These are phyloP conservation scores for Camelus bactrianus DNA, from an alignment of 2,113 vertebrate genomes.

Conservation along the genomic window DNA sequence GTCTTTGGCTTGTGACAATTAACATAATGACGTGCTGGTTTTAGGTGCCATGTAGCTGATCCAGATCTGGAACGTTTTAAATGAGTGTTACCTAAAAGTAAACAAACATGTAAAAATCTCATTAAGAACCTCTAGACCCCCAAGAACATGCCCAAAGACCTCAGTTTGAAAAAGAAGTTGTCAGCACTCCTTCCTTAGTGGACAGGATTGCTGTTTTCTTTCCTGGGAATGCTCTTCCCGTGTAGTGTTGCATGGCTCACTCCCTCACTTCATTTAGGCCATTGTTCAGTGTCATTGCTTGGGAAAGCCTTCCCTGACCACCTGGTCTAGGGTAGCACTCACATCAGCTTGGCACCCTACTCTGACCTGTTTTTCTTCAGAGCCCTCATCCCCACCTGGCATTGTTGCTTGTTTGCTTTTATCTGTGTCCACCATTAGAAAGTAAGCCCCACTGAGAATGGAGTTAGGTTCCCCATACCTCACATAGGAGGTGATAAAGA, in stretches of 20 bases:
- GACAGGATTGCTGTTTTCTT: background rate
- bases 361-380: background rate
- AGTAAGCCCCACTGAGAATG: background rate
- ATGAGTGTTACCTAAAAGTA: background rate
- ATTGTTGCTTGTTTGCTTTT: background rate
- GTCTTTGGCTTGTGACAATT: slow-evolving; percentile 38
- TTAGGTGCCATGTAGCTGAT: background rate
- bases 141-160: background rate
- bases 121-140: background rate
- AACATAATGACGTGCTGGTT: background rate
- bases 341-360: background rate
- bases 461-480: background rate
- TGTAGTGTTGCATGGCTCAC: background rate
- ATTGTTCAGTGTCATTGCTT: background rate
- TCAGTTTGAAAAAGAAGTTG: background rate
- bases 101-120: background rate
- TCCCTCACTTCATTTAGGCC: background rate
- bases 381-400: background rate
- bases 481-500: background rate
- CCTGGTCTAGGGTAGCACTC: background rate
- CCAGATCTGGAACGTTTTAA: background rate
- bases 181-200: background rate
- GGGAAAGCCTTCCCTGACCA: background rate
- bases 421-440: background rate
- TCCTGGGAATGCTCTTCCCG: background rate